phyloP scores from a whole-genome alignment of 2,113 vertebrate genomes.

The Psophia crepitans region DNA sequence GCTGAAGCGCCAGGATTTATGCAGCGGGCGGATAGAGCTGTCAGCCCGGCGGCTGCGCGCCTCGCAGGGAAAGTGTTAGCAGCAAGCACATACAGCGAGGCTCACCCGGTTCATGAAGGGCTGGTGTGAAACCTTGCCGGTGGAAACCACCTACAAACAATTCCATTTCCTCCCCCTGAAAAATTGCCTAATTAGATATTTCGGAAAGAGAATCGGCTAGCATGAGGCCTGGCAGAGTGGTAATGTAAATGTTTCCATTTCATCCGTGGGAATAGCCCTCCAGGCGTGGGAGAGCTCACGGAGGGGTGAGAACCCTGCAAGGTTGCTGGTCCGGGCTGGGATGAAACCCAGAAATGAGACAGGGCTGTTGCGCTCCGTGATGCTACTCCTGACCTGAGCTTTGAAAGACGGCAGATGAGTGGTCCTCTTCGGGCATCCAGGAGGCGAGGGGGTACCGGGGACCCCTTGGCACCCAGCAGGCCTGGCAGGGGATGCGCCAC shows the following conservation, averaged over 20 bases:
- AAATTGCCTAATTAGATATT: background rate
- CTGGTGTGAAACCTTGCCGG: background rate
- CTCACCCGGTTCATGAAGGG: background rate
- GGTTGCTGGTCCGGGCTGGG: background rate
- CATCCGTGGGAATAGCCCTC: background rate
- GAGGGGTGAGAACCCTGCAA: background rate
- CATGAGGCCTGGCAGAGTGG: background rate
- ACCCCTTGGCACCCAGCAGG: too few species aligned
- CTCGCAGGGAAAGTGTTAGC: background rate
- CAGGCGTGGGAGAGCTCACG: background rate
- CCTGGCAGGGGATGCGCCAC: background rate
- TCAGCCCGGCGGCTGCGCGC: background rate
- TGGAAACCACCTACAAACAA: background rate
- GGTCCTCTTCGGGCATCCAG: background rate
- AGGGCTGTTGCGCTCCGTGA: rapidly evolving
- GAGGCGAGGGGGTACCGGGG: rapidly evolving
- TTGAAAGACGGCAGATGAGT: background rate
- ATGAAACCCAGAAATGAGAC: background rate
- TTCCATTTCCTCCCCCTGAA: background rate
- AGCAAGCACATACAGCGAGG: background rate
- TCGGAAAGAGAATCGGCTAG: background rate
- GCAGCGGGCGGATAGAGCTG: background rate
- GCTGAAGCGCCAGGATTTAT: background rate
- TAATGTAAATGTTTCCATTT: background rate
- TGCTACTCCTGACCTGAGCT: background rate